Evolutionary conservation across 2,797 vertebrate genomes (phyloP), one percentile per base, ranked within the genome.

Genomic region (Eurystomus glaucurus): DNA sequence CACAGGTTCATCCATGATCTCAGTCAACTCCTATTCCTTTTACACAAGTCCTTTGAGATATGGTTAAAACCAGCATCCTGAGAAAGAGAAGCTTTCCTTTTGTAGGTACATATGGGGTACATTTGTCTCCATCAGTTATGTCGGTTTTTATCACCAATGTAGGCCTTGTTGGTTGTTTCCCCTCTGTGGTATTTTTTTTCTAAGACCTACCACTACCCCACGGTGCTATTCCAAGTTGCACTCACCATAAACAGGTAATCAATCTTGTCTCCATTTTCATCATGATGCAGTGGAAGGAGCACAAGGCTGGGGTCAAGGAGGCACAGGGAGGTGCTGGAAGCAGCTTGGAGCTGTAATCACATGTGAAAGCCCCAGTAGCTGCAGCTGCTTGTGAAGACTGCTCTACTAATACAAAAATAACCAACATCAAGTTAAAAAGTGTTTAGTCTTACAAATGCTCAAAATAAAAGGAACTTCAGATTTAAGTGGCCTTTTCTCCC

Each of bases 21-120:
- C 37, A 51, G 50, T 37, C 58, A 90, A 10, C 11, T 52, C 18
- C 16, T 28, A 3, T 48, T 86, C 33, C n/a, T 82, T 64, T 79
- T 45, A 11, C 52, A 74, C 16, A 45, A 17, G 7, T 25, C 7
- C 43, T 64, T 74, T 37, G n/a, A 58, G 26, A 10, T 72, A 20
- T 41, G 28, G 4, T 18, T 77, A 25, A 66, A 75, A 60, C 7
- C 29, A 25, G 14, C 13, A 39, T 7, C 28, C 21, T 72, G 58
- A 17, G 33, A 69, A 76, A 43, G 15, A 54, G 19, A 28, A 90
- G 8, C 1, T 51, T 85, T 80, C 46, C 10, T 80, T 14, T 15
- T 22, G 15, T 33, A 58, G 31, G 17, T 69, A 43, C 1, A 0
- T 13, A 43, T 4, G 31, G 13, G 6, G 11, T 31, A 57, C 19